Conservation (phyloP, 2,888 invertebrate genomes). For the Pyrrhosoma nymphula region DNA sequence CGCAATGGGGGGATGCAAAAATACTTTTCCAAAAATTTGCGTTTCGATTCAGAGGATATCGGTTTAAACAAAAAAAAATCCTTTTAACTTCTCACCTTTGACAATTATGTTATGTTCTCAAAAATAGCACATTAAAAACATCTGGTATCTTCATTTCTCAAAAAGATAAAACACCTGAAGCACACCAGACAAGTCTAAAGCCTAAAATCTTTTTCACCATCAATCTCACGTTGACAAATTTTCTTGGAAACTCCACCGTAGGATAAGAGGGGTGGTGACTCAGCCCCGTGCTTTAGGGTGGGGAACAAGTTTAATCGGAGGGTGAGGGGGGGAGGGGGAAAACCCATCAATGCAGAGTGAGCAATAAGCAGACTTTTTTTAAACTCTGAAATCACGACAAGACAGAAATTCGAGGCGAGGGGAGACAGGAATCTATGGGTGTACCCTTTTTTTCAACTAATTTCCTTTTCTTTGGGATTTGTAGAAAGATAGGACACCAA, state of each 20-base stretch:
- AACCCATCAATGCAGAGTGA: constrained; percentile 61
- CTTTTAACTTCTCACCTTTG: neutral
- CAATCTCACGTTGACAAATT: constrained; percentile 52
- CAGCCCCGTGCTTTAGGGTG: neutral
- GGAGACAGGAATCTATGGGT: constrained; percentile 64
- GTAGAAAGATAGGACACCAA: constrained; percentile 67
- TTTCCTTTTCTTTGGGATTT: constrained; percentile 65
- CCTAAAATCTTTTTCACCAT: constrained; percentile 38
- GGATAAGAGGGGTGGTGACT: constrained; percentile 28
- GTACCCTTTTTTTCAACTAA: constrained; percentile 56
- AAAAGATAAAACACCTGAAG: constrained; percentile 52
- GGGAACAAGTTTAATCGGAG: neutral
- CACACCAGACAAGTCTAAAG: constrained; percentile 62
- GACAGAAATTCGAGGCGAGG: constrained; percentile 61
- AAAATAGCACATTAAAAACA: constrained; percentile 65
- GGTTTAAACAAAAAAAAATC: constrained; percentile 13
- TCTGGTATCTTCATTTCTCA: constrained; percentile 62
- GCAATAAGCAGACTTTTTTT: constrained; percentile 59
- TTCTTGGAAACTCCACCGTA: constrained; percentile 31
- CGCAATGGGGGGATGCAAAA: constrained; percentile 57
- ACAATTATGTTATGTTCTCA: constrained; percentile 62
- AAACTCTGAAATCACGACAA: constrained; percentile 63
- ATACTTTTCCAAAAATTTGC: constrained; percentile 59
- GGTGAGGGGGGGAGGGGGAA: constrained; percentile 34
- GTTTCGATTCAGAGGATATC: constrained; percentile 4